phyloP scores from a whole-genome alignment of 2,888 invertebrate species.

The Epistrophe eligans region DNA sequence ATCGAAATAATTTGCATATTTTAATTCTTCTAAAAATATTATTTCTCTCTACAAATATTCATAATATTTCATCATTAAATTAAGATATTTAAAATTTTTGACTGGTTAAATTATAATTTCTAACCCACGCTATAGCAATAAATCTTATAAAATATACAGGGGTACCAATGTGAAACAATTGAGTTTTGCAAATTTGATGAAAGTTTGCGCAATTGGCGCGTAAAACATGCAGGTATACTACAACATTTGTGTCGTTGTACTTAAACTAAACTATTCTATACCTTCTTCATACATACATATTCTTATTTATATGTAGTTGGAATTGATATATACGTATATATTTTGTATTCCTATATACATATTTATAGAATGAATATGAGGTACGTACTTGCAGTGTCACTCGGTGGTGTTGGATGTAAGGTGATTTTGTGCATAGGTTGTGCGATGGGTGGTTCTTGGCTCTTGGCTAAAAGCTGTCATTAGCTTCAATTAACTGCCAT shows the following conservation, averaged over 20 bases:
- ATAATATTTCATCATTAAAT: too few relatives aligned
- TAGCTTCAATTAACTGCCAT: constrained; percentile 74
- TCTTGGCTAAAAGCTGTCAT: constrained; percentile 72
- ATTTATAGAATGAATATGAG: neutral
- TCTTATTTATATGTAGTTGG: neutral
- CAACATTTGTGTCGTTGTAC: constrained; percentile 43
- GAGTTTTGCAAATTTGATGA: constrained; percentile 66
- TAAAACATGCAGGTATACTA: constrained; percentile 19
- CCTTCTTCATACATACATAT: neutral
- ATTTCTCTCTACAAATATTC: too few relatives aligned
- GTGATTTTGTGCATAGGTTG: constrained; percentile 11
- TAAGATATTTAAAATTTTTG: too few relatives aligned
- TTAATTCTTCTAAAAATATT: too few relatives aligned
- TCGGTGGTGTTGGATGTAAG: neutral
- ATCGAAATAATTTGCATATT: too few relatives aligned
- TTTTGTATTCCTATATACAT: constrained; percentile 13
- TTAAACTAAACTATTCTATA: constrained; percentile 8
- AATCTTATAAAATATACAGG: too few relatives aligned
- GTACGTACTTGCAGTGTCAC: too few relatives aligned
- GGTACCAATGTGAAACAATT: constrained; percentile 35
- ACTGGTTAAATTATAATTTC: too few relatives aligned
- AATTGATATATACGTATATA: constrained; percentile 43
- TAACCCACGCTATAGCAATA: too few relatives aligned
- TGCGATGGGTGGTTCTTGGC: constrained; percentile 55
- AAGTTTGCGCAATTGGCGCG: constrained; percentile 34